phyloP scores from a whole-genome alignment of 1,140 invertebrate species.

The Harpegnathos saltator region DNA sequence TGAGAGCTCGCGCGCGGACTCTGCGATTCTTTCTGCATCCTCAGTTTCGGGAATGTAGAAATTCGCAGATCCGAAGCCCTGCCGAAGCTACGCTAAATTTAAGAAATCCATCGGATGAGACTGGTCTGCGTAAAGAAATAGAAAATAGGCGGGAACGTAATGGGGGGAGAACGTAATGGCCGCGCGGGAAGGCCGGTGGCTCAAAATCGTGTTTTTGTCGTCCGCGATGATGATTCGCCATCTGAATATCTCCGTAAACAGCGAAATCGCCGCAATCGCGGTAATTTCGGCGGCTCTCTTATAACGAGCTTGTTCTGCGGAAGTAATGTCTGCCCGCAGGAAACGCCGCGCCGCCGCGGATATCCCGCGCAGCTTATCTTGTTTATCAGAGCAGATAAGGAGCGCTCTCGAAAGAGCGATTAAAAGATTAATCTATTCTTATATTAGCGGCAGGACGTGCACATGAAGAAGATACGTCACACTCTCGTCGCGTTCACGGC shows the following conservation, averaged over 20 bases:
- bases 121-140: no score
- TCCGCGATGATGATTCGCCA: neutral
- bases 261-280: neutral
- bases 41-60: no score
- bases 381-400: constrained; percentile 33
- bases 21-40: no score
- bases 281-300: constrained; percentile 26
- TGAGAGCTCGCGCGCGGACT: no score
- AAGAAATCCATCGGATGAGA: no score
- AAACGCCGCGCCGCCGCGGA: constrained; percentile 6
- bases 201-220: constrained; percentile 5
- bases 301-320: constrained; percentile 1
- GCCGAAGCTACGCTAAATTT: no score
- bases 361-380: constrained; percentile 34
- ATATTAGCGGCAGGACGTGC: neutral
- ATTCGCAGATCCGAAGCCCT: no score
- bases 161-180: no score
- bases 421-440: constrained; percentile 48
- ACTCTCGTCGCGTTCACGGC: neutral
- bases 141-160: no score
- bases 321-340: constrained; percentile 29
- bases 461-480: neutral
- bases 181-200: no score
- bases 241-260: neutral
- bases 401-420: constrained; percentile 20